Evolutionary conservation across 2,797 vertebrate species (phyloP), one percentile per base, ranked within the genome.

Genomic region (Scomberomorus guttatus): DNA sequence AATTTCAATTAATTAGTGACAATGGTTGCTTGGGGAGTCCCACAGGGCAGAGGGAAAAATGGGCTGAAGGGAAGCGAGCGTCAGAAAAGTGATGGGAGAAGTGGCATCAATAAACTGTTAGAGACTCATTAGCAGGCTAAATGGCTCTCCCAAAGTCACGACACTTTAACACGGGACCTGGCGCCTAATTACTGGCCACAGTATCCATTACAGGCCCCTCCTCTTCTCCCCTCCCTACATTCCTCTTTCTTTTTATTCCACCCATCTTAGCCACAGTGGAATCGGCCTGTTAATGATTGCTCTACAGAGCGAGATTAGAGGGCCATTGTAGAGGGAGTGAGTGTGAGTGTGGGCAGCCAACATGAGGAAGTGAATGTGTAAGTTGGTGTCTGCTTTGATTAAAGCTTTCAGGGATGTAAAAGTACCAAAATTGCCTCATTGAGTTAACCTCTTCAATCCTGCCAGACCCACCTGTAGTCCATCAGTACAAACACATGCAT

Each of bases 1-100:
- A 95, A 95, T 96, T 96, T 96, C 94, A 96, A 95, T 96, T 96
- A 96, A 95, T 96, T 95, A 95, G 95, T 90, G 80, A 89, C 94
- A 94, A 95, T 94, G 94, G 94, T 94, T 95, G 94, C 95, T 95
- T 88, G 59, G 95, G 93, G 94, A 95, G 94, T 95, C 94, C 93
- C 94, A 92, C 90, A 94, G 93, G 94, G 92, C 92, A 92, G 90
- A 87, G 77, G 83, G 75, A 91, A 91, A 93, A 91, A 91, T 88
- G 91, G 93, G 94, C 92, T 93, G 88, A 92, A 91, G 92, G 89
- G 92, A 94, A 93, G 90, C 68, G 65, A 93, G 90, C 90, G 72
- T 91, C 90, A 89, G 90, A 94, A 94, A 95, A 95, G 92, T 94
- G 94, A 93, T 91, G 91, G 94, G 90, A 94, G 93, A 94, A 94